phyloP scores from a whole-genome alignment of 2,888 invertebrate species.

The Lasioglossum pauxillum region DNA sequence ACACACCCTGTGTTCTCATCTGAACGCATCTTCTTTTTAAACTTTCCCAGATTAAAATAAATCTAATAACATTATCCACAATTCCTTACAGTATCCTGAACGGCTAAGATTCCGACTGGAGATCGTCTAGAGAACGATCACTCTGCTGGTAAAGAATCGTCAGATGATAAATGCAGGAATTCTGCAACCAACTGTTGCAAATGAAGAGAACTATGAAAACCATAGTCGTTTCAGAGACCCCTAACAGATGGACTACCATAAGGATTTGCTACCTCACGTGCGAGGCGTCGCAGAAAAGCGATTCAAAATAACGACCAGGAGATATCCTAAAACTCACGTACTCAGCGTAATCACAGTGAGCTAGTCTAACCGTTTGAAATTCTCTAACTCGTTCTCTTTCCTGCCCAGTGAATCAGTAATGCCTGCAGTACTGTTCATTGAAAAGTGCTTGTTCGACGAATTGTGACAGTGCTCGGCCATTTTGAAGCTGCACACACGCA shows the following conservation, averaged over 20 bases:
- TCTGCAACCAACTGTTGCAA: neutral
- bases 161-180: neutral
- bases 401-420: neutral
- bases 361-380: neutral
- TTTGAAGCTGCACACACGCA: constrained; percentile 38
- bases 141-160: neutral
- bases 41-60: too few relatives aligned
- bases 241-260: constrained; percentile 13
- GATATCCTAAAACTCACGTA: neutral
- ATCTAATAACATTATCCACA: too few relatives aligned
- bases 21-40: too few relatives aligned
- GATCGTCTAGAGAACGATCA: neutral
- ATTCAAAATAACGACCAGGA: constrained; percentile 7
- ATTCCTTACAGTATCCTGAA: too few relatives aligned
- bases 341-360: neutral
- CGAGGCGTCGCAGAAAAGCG: neutral
- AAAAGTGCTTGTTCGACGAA: neutral
- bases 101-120: neutral
- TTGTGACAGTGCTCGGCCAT: constrained; percentile 51
- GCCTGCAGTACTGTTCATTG: neutral
- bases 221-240: neutral
- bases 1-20: too few relatives aligned
- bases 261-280: constrained; percentile 13
- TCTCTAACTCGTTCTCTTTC: neutral
- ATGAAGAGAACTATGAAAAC: neutral